Percentiles rank a stretch among this genome's conserved stretches.
Evolutionary conservation across 2,113 vertebrate genomes (phyloP).

Genomic region (Oriolus oriolus): DNA sequence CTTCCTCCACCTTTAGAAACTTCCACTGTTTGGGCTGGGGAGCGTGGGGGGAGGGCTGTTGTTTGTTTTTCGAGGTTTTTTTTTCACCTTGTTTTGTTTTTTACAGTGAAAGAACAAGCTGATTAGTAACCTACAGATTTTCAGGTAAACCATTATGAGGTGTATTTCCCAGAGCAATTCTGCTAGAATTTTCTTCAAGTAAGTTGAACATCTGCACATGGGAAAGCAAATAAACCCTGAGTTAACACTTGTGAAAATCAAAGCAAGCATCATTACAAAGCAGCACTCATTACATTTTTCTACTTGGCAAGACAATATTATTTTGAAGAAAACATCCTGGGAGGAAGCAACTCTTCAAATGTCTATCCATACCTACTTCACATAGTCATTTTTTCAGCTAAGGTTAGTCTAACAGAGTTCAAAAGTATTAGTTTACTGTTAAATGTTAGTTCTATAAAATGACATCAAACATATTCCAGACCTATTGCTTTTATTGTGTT

Average conservation of each 20-base stretch:
- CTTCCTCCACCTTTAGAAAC: background rate
- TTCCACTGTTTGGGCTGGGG: background rate
- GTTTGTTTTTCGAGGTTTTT: background rate
- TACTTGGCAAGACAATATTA: background rate
- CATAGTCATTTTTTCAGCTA: background rate
- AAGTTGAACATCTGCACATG: background rate
- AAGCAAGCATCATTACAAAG: background rate
- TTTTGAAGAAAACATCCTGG: background rate
- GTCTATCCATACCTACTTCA: background rate
- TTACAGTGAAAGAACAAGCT: background rate
- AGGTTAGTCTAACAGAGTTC: background rate
- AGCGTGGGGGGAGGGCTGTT: rapidly evolving
- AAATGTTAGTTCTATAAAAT: background rate
- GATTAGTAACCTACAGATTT: background rate
- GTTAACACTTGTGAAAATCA: background rate
- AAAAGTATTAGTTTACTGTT: background rate
- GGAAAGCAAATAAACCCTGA: background rate
- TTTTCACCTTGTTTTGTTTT: background rate
- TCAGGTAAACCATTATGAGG: background rate
- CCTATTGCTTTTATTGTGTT: background rate
- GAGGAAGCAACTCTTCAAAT: background rate
- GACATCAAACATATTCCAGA: background rate
- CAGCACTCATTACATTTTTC: background rate
- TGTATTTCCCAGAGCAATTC: background rate
- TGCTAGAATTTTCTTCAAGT: background rate